Evolutionary conservation across 2,888 invertebrate genomes (phyloP).

Genomic region (Noctuana brunneofusca): DNA sequence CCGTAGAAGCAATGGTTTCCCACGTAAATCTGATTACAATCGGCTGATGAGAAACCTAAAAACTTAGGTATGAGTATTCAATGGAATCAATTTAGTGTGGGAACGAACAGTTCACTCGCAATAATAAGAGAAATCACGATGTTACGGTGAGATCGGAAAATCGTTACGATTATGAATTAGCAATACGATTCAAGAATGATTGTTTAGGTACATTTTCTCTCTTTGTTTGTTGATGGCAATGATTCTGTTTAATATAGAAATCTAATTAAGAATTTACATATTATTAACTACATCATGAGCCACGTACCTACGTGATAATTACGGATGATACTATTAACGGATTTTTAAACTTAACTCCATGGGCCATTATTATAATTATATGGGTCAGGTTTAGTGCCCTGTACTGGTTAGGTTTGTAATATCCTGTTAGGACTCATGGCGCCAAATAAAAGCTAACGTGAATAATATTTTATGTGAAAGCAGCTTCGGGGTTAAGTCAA

Average conservation of each 20-base stretch:
- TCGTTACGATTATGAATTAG: slow-evolving; percentile 18
- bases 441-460: background rate
- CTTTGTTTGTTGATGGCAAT: background rate
- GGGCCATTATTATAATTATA: too few relatives aligned
- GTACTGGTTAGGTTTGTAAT: too few relatives aligned
- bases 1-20: slow-evolving; percentile 36
- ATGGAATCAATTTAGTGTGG: slow-evolving; percentile 31
- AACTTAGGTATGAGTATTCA: slow-evolving; percentile 19
- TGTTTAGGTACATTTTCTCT: background rate
- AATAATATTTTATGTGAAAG: slow-evolving; percentile 10
- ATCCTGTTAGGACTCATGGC: background rate
- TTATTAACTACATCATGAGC: too few relatives aligned
- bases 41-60: slow-evolving; percentile 33
- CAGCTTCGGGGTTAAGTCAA: slow-evolving; percentile 19
- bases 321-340: too few relatives aligned
- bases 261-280: background rate
- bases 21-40: slow-evolving; percentile 40
- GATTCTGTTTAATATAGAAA: background rate
- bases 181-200: slow-evolving; percentile 22
- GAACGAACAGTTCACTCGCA: slow-evolving; percentile 36
- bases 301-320: too few relatives aligned
- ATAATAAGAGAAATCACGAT: slow-evolving; percentile 43
- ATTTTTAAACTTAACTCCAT: too few relatives aligned
- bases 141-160: slow-evolving; percentile 30
- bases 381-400: too few relatives aligned